Base-by-base conservation (phyloP, 1,140 invertebrate genomes). In the Drosophila prosaltans region DNA sequence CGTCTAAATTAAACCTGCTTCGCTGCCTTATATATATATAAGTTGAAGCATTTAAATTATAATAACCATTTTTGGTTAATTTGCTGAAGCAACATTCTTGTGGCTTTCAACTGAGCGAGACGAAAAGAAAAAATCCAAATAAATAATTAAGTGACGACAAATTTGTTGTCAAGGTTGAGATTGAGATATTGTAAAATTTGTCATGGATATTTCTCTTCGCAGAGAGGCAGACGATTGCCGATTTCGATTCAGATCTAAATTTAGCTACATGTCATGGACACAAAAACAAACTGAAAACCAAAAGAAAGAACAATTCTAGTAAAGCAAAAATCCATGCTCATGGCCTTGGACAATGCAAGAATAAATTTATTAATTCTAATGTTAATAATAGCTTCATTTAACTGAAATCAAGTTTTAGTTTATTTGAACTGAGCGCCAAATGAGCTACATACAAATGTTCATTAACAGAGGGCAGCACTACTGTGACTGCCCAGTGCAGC, bases 41-140 rank as follows among this genome's bases (percentile, higher is more conserved):
- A 73, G 77, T 30, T 45, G 73, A 73, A 58, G 63, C 69, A 65
- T 69, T 84, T 86, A 74, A 88, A 77, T 76, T 75, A 26, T 67
- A 74, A 74, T 80, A 69, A 48, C 82, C 69, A 41, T 69, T 72
- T 89, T 72, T 16, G 78, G 73, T 63, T 63, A 80, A 80, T 86
- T 62, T 71, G 69, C 59, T 69, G 21, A 73, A 51, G 66, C 83
- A 69, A 83, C 83, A 86, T 86, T 86, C 80, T 80, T 86, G 84
- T 48, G 83, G 83, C 73, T 64, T 68, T 32, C 10, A 30, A 65
- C 55, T 66, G 36, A 45, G 54, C 60, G 45, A 16, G 16, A 16
- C 16, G 16, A 16, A 16, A 16, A 16, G 16, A 45, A 62, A 66
- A 73, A 69, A 65, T 64, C 67, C 64, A 83, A 64, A 61, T 51